These are phyloP conservation scores for Acomys russatus DNA, from an alignment of 2,797 vertebrate species.

Conservation along the genomic window DNA sequence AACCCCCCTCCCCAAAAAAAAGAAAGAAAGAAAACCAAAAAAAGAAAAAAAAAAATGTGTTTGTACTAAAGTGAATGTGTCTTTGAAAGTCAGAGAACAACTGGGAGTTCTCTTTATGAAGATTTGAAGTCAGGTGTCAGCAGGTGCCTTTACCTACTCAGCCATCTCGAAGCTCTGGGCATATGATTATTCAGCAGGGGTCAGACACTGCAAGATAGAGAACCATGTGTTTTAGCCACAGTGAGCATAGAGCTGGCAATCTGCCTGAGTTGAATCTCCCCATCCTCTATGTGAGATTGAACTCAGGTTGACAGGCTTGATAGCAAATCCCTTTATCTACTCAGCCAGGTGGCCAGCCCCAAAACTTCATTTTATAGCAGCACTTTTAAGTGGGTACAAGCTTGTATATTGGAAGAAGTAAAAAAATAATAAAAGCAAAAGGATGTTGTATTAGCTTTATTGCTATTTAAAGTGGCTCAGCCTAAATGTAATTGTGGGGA, in stretches of 20 bases:
- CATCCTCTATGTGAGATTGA: not conserved
- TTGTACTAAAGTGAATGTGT: not conserved
- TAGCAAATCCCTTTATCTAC: not conserved
- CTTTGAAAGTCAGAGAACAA: not conserved
- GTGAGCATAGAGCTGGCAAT: not conserved
- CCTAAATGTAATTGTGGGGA: not conserved
- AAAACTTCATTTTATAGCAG: not conserved
- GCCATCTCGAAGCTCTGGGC: not conserved
- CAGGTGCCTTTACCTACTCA: not conserved
- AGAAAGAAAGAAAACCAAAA: too few relatives aligned
- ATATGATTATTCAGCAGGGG: constrained; percentile 13
- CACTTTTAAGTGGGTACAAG: not conserved
- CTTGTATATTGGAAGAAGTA: not conserved
- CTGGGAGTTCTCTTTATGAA: not conserved
- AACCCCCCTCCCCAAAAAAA: too few relatives aligned
- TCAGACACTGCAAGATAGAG: not conserved
- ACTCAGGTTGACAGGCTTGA: not conserved
- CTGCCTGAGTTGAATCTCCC: not conserved
- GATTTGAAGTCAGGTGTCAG: not conserved
- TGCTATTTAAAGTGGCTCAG: constrained; percentile 36
- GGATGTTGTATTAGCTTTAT: not conserved
- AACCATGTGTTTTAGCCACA: not conserved
- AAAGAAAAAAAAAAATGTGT: not conserved
- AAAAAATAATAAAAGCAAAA: not conserved
- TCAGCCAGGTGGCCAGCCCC: not conserved